Conservation (phyloP, 2,113 vertebrate genomes). For the Silurus meridionalis region DNA sequence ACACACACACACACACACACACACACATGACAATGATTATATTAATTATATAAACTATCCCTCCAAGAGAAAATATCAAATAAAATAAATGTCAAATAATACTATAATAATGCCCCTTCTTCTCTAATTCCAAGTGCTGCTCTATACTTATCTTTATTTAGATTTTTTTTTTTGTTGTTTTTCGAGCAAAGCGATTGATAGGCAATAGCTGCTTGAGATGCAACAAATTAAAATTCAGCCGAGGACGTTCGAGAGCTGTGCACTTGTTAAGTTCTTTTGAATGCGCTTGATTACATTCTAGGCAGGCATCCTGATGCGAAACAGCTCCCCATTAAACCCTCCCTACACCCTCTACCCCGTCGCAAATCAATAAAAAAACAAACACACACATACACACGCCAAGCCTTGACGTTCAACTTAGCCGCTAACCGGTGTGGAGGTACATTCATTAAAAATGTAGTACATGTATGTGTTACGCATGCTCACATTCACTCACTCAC, state of each 20-base stretch:
- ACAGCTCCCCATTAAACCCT: slow-evolving; percentile 60
- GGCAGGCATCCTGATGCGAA: slow-evolving; percentile 57
- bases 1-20: slow-evolving; percentile 38
- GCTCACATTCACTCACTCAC: not conserved
- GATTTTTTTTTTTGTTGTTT: not conserved
- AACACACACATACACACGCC: slow-evolving; percentile 37
- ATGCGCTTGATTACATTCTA: slow-evolving; percentile 62
- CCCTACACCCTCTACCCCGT: slow-evolving; percentile 56
- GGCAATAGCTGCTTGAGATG: slow-evolving; percentile 39
- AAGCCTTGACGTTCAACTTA: not conserved
- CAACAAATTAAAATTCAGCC: slow-evolving; percentile 52
- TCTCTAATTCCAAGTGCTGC: slow-evolving; percentile 6
- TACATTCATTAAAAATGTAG: not conserved
- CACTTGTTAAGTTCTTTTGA: slow-evolving; percentile 65
- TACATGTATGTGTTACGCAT: not conserved
- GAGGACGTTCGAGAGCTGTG: slow-evolving; percentile 43
- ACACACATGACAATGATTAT: not conserved
- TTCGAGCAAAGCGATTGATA: slow-evolving; percentile 44
- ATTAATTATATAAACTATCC: too few relatives aligned
- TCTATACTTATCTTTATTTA: slow-evolving; percentile 4
- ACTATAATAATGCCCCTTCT: not conserved
- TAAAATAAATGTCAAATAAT: slow-evolving; percentile 67
- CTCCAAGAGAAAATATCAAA: slow-evolving; percentile 57
- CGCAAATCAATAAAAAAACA: slow-evolving; percentile 62
- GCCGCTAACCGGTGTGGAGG: not conserved